Base-by-base conservation (phyloP, 2,888 invertebrate species). In the Tethea ocularis region DNA sequence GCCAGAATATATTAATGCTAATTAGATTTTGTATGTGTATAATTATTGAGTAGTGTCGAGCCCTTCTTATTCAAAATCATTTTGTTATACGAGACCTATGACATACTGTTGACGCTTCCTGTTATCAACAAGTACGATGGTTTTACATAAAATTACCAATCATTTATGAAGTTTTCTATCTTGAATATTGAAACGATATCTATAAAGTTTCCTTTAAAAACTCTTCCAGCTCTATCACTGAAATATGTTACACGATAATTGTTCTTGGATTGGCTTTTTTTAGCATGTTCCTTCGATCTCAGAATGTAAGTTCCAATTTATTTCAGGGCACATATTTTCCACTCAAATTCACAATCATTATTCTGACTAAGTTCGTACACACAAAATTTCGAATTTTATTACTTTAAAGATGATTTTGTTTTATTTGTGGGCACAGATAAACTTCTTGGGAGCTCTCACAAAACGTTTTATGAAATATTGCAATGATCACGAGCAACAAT, bases 1-100 rank as follows among this genome's bases (percentile, higher is more conserved):
- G 72, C 68, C 72, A 61, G 89, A 89, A 90, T 91, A 88, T 73
- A 86, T 90, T 82, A 89, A 90, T 86, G 74, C 66, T 88, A 85
- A 89, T 85, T 82, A 80, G 67, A 64, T 75, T 75, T 83, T 83
- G 79, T 74, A 76, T 74, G 67, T 81, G 73, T 78, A 63, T 82
- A 78, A 82, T 84, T 81, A 83, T 80, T 77, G 75, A 63, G 69
- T 72, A 74, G 71, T 69, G 69, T 69, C 61, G 57, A 62, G 65
- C 61, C 59, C 67, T 74, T 72, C 57, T 61, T 60, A 64, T 60
- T 65, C 65, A 33, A 57, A 46, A 61, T 60, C 63, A 56, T 66
- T 33, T 72, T 61, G 60, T 64, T 61, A 67, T 57, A 63, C 65
- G 59, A 56, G 64, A 68, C 71, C 64, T 74, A 59, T 75, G 74